Conservation (phyloP, 2,888 invertebrate genomes). For the Eilema caniola region DNA sequence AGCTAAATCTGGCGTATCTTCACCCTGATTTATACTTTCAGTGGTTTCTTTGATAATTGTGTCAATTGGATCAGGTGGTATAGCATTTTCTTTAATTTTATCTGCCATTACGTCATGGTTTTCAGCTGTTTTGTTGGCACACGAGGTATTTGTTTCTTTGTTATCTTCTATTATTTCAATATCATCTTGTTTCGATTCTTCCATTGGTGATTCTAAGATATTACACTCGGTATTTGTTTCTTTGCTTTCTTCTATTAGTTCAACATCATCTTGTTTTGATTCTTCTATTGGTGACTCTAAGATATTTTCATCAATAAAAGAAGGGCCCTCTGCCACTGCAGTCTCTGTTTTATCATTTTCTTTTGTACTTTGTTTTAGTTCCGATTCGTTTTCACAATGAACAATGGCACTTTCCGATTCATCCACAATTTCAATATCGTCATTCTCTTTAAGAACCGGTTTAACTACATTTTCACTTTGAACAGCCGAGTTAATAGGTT, state of each 20-base stretch:
- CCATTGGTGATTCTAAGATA: background rate
- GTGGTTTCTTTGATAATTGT: constrained; percentile 6
- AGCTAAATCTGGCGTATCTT: constrained; percentile 7
- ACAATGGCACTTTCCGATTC: background rate
- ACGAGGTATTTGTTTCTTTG: background rate
- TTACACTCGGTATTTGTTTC: background rate
- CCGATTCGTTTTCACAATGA: constrained; percentile 1
- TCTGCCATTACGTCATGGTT: constrained; percentile 11
- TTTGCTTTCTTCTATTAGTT: background rate
- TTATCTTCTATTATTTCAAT: constrained; percentile 7
- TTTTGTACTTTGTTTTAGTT: background rate
- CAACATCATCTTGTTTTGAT: background rate
- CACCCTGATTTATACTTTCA: background rate
- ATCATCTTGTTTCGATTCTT: constrained; percentile 1
- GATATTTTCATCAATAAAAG: constrained; percentile 1
- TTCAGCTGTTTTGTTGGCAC: background rate
- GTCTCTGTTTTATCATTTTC: background rate
- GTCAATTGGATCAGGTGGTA: background rate
- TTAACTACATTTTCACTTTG: background rate
- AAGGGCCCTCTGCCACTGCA: background rate
- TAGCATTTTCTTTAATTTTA: background rate
- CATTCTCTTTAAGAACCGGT: background rate
- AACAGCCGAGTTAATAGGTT: background rate
- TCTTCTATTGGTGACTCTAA: constrained; percentile 2
- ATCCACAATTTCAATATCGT: constrained; percentile 9